These are phyloP conservation scores for Apolygus lucorum DNA, from an alignment of 1,140 invertebrate species.

Conservation along the genomic window DNA sequence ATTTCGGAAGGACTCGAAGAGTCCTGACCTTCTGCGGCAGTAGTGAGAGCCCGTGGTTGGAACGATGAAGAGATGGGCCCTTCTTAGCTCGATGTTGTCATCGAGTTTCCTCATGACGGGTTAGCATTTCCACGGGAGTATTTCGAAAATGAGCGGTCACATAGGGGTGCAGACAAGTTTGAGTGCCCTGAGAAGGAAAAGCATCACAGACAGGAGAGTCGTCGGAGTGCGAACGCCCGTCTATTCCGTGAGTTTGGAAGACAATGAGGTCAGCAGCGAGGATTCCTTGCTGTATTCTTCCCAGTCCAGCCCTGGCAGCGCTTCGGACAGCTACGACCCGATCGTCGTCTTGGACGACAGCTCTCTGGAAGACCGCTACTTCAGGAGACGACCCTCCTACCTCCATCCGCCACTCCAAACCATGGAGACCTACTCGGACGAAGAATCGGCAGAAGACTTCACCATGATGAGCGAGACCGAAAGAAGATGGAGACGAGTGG, in stretches of 20 bases:
- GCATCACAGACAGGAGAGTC: neutral
- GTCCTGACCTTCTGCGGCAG: neutral
- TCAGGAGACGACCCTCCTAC: neutral
- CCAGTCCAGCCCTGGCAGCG: neutral
- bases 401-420: neutral
- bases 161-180: neutral
- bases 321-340: neutral
- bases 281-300: neutral
- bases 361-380: neutral
- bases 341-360: neutral
- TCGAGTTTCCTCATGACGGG: neutral
- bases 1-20: neutral
- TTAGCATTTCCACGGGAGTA: no score
- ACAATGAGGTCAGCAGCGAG: neutral
- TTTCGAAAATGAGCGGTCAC: neutral
- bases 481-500: neutral
- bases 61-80: neutral
- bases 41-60: neutral
- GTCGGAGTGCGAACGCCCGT: neutral
- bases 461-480: conserved; percentile 7
- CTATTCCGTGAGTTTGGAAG: neutral
- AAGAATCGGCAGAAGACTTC: neutral
- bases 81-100: neutral
- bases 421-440: neutral
- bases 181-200: neutral